Base-by-base conservation (phyloP, 2,113 vertebrate genomes). In the Halcyon malimbica region DNA sequence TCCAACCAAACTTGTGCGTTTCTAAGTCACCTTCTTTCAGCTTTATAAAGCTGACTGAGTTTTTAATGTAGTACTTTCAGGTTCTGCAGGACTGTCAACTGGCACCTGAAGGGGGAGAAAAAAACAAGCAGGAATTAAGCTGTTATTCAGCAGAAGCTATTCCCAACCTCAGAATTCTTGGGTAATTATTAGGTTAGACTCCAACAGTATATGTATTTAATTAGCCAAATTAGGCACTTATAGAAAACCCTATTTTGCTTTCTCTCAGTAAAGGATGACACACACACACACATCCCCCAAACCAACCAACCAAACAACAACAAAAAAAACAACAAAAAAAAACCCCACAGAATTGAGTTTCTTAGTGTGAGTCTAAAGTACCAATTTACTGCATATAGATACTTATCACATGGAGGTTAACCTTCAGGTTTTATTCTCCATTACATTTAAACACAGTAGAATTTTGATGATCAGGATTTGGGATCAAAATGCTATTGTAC, bases 11-110 rank as follows among this genome's bases (percentile, higher is more conserved):
- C 20, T 54, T 96, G 95, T 95, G 90, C n/a, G 1, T 84, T 83
- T 90, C 67, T 37, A 67, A 51, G 83, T 46, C 92, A 62, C 42
- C 76, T 84, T 83, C 53, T 54, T 83, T 46, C 79, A 50, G 71
- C 18, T 62, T 96, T 92, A 98, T 33, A 98, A 92, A 80, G 80
- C 67, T 2, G 94, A 97, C 29, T 98, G 97, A 29, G 71, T 77
- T 83, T 96, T 96, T 77, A 94, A 90, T 1, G 87, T 39, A 53
- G 94, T 60, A 13, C 37, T 94, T 84, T 98, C 97, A 82, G 93
- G 80, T 70, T 98, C 98, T 80, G 77, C 82, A 51, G 97, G 97
- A 89, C 97, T 98, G 31, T 98, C 98, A 63, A 97, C 97, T 64
- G 97, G 98, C 23, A 98, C 95, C 98, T 98, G 89, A 50, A 62